phyloP scores from a whole-genome alignment of 2,113 vertebrate genomes.

The Tichodroma muraria region DNA sequence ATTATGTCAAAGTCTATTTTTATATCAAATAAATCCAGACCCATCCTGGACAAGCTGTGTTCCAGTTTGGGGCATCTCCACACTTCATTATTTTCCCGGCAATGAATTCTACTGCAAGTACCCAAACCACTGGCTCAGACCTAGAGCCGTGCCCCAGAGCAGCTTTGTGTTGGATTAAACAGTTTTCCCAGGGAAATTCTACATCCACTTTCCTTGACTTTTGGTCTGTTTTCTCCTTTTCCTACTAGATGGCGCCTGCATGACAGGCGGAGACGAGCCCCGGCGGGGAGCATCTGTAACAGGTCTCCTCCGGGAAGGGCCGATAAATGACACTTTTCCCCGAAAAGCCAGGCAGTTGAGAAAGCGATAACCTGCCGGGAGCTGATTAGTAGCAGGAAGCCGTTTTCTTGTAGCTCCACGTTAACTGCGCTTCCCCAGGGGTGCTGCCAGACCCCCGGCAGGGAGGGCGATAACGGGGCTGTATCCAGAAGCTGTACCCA shows the following conservation, averaged over 20 bases:
- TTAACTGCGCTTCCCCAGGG: not conserved
- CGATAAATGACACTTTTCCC: constrained; percentile 19
- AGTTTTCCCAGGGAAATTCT: not conserved
- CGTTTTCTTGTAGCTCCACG: accelerated
- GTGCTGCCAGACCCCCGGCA: not conserved
- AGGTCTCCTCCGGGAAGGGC: not conserved
- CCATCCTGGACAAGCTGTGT: not conserved
- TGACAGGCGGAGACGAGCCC: not conserved
- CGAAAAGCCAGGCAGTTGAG: not conserved
- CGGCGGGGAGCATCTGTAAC: not conserved
- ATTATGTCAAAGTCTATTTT: not conserved
- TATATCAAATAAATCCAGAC: not conserved
- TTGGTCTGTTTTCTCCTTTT: not conserved
- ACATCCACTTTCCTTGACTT: not conserved
- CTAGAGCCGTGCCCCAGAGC: not conserved
- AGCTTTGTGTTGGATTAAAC: not conserved
- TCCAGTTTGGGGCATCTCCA: not conserved
- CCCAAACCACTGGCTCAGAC: not conserved
- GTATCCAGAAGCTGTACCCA: not conserved
- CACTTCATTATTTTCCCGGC: not conserved
- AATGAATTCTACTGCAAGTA: not conserved
- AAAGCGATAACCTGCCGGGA: not conserved
- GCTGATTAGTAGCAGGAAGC: not conserved
- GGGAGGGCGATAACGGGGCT: accelerated
- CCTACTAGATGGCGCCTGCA: constrained; percentile 50